A percentile compares a stretch with the other conserved stretches of the same genome.
Conservation (phyloP, 2,113 vertebrate genomes). For the Halichoerus grypus region DNA sequence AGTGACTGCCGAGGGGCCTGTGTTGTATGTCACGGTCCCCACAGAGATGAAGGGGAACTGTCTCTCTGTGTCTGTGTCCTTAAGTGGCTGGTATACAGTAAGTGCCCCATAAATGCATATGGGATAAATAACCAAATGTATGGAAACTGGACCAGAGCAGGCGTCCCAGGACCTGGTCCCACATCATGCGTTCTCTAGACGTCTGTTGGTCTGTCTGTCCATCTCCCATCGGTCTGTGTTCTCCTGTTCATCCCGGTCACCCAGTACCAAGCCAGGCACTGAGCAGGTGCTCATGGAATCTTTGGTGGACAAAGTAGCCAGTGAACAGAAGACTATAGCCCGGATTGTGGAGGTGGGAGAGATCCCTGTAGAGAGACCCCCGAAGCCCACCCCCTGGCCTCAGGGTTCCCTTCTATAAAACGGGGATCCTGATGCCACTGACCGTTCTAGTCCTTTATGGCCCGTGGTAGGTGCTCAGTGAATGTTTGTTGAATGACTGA, state of each 20-base stretch:
- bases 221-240: neutral
- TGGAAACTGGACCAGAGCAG: neutral
- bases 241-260: neutral
- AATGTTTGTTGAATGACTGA: conserved; percentile 28
- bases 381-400: neutral
- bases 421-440: neutral
- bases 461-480: neutral
- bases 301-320: neutral
- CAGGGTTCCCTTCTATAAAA: neutral
- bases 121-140: neutral
- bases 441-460: too few species aligned
- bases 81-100: neutral
- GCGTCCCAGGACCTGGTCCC: neutral
- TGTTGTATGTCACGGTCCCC: accelerated
- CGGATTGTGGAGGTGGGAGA: too few species aligned
- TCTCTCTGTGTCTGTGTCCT: neutral
- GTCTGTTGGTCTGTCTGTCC: neutral
- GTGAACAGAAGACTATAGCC: neutral
- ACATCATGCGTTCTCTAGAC: neutral
- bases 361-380: neutral
- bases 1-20: accelerated
- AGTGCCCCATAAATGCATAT: neutral
- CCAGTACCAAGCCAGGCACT: neutral
- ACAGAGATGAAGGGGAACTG: neutral
- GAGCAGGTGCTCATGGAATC: neutral